These are phyloP conservation scores for Hepsetus odoe DNA, from an alignment of 2,113 vertebrate species.

Conservation along the genomic window DNA sequence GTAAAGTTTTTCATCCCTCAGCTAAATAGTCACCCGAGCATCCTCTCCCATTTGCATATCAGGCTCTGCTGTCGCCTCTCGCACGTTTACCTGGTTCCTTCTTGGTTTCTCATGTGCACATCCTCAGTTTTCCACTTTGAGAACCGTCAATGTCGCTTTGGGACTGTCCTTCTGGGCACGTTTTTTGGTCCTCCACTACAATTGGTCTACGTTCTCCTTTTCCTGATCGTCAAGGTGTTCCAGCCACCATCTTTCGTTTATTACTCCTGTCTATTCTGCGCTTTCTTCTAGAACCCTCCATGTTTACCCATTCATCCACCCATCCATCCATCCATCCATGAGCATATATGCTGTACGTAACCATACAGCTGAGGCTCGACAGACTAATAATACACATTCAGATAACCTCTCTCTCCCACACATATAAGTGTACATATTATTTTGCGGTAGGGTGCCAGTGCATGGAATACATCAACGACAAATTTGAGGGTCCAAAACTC, in stretches of 20 bases:
- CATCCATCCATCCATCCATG: slow-evolving; percentile 45
- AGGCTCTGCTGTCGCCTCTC: background rate
- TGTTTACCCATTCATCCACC: slow-evolving; percentile 33
- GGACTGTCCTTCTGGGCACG: too few relatives aligned
- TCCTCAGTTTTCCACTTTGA: too few relatives aligned
- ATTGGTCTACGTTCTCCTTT: slow-evolving; percentile 42
- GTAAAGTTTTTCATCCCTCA: too few relatives aligned
- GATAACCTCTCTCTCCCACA: background rate
- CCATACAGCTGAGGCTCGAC: slow-evolving; percentile 48
- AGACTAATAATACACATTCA: slow-evolving; percentile 47
- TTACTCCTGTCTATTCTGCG: background rate
- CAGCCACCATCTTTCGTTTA: background rate
- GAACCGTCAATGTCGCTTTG: too few relatives aligned
- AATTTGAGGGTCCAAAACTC: background rate
- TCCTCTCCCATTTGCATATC: too few relatives aligned
- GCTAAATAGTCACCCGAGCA: too few relatives aligned
- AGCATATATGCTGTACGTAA: slow-evolving; percentile 43
- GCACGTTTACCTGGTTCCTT: background rate
- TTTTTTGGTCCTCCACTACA: slow-evolving; percentile 62
- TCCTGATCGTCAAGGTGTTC: background rate
- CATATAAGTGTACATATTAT: slow-evolving; percentile 71
- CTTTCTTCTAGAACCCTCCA: background rate
- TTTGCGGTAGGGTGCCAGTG: slow-evolving; percentile 66
- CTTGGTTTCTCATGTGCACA: background rate
- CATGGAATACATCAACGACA: slow-evolving; percentile 52